Evolutionary conservation across 2,888 invertebrate genomes (phyloP).

Genomic region (Luperina testacea): DNA sequence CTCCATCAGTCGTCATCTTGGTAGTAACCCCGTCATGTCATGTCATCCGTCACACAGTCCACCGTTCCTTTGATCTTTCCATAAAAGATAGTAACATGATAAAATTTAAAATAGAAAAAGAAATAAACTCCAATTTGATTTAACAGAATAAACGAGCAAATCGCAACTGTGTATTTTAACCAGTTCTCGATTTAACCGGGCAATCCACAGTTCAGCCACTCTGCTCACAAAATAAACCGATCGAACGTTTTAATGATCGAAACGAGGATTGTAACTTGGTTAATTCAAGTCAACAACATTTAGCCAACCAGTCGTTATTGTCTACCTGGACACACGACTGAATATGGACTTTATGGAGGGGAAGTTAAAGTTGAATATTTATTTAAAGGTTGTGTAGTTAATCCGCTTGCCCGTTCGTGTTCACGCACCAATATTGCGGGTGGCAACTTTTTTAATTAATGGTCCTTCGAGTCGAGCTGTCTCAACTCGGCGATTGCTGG

Average conservation of each 20-base stretch:
- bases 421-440: slow-evolving; percentile 61
- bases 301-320: slow-evolving; percentile 23
- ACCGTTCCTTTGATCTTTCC: neutral
- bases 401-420: slow-evolving; percentile 55
- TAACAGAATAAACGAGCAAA: neutral
- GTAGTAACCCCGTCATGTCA: no score
- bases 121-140: neutral
- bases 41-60: no score
- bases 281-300: slow-evolving; percentile 58
- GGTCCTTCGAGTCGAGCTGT: slow-evolving; percentile 51
- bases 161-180: slow-evolving; percentile 1
- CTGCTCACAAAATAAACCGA: slow-evolving; percentile 46
- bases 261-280: slow-evolving; percentile 43
- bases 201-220: slow-evolving; percentile 15
- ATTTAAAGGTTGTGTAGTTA: slow-evolving; percentile 34
- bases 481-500: slow-evolving; percentile 49
- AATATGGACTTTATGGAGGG: slow-evolving; percentile 41
- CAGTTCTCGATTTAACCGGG: slow-evolving; percentile 18
- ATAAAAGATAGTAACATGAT: neutral
- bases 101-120: neutral
- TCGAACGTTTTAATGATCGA: slow-evolving; percentile 53
- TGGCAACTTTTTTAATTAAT: slow-evolving; percentile 69
- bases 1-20: no score
- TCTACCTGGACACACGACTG: slow-evolving; percentile 12
- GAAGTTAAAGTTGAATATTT: slow-evolving; percentile 44